Conservation (phyloP, 2,888 invertebrate species). For the Macrophya annulata region DNA sequence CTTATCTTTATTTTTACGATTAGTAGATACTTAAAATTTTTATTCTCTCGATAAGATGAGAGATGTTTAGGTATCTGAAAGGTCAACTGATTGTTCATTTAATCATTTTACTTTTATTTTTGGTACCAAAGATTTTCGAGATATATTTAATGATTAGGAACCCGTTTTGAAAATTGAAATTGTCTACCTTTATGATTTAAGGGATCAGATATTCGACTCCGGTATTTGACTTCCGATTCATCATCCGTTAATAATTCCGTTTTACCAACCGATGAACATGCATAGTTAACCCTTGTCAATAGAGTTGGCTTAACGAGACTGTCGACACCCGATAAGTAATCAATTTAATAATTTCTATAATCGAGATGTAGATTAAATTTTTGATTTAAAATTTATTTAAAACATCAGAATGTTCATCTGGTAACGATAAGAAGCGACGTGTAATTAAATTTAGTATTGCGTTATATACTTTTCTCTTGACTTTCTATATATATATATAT, state of each 20-base stretch:
- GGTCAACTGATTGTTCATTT: background rate
- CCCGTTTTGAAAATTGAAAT: no score
- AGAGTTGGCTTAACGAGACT: background rate
- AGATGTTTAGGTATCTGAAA: background rate
- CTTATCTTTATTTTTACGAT: background rate
- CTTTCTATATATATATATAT: no score
- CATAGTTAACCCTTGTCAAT: background rate
- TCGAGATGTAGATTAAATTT: constrained; percentile 25
- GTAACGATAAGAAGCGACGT: background rate
- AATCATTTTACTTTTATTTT: background rate
- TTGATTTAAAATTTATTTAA: constrained; percentile 9
- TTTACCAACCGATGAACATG: background rate
- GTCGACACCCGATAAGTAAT: background rate
- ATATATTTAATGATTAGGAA: constrained; percentile 3
- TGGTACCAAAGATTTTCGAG: background rate
- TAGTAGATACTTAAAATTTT: background rate
- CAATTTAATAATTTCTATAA: background rate
- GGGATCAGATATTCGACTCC: background rate
- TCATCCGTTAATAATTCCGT: background rate
- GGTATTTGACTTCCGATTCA: background rate
- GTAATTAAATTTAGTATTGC: constrained; percentile 39
- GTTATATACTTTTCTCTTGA: background rate
- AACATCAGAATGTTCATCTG: background rate
- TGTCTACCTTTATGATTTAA: background rate
- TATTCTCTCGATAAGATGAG: background rate